Conservation (phyloP, 2,113 vertebrate species). For the Xenopus laevis region DNA sequence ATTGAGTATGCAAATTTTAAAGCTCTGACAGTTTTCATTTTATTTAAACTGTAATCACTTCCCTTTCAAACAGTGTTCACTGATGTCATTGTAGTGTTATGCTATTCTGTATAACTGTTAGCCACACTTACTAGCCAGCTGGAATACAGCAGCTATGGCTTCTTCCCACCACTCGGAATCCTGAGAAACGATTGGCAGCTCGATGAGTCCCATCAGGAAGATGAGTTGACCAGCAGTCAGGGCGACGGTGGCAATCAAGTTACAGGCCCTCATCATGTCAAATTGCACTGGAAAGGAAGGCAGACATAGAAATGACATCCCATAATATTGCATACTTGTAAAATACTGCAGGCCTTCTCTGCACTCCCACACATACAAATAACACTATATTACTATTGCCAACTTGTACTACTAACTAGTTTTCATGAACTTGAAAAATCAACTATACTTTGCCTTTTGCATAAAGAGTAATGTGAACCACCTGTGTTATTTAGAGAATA, state of each 20-base stretch:
- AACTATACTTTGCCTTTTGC: too few relatives aligned
- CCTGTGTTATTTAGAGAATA: too few relatives aligned
- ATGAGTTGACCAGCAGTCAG: constrained; percentile 89
- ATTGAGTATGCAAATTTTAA: too few relatives aligned
- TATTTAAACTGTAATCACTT: neutral
- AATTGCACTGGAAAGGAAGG: constrained; percentile 82
- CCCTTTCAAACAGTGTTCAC: too few relatives aligned
- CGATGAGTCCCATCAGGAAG: constrained; percentile 83
- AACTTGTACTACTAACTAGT: too few relatives aligned
- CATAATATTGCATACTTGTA: neutral
- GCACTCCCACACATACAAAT: too few relatives aligned
- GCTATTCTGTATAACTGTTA: neutral
- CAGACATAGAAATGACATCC: neutral
- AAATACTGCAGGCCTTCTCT: too few relatives aligned
- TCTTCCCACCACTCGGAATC: constrained; percentile 99
- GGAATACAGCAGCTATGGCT: constrained; percentile 93
- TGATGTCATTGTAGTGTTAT: neutral
- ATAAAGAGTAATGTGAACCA: too few relatives aligned
- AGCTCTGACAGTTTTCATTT: neutral
- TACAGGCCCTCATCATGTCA: constrained; percentile 98
- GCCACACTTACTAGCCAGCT: constrained; percentile 89
- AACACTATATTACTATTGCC: too few relatives aligned
- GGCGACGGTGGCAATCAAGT: constrained; percentile 90
- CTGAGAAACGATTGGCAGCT: constrained; percentile 79
- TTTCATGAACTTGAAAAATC: too few relatives aligned